Percentiles rank a stretch among this genome's conserved stretches.
Evolutionary conservation across 2,888 invertebrate species (phyloP).

Genomic region (Acrocyrtus sp.): DNA sequence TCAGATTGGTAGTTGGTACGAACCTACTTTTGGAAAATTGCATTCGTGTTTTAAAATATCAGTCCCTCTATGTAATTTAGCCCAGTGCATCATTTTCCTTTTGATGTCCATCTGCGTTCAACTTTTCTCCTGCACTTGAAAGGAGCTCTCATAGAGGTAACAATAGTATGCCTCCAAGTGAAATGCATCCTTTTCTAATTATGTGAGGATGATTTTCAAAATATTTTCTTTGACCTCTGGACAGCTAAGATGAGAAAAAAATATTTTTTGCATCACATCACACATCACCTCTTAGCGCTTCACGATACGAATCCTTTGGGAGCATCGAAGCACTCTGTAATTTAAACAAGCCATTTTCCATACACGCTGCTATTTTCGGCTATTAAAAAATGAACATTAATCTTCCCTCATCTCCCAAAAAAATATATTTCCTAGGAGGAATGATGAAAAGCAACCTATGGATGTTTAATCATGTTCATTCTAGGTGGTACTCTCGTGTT

Average conservation of each 20-base stretch:
- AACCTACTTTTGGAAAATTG: conserved; percentile 13
- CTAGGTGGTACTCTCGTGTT: conserved; percentile 29
- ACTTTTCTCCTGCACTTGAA: neutral
- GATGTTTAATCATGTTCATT: conserved; percentile 26
- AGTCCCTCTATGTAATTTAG: conserved; percentile 40
- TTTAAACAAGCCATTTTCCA: too few relatives aligned
- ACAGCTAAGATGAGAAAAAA: neutral
- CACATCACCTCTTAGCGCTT: neutral
- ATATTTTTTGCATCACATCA: conserved; percentile 15
- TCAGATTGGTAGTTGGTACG: too few relatives aligned
- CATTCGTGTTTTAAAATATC: conserved; percentile 18
- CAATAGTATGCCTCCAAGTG: conserved; percentile 29
- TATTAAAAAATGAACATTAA: neutral
- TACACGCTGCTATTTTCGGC: neutral
- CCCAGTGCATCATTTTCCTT: conserved; percentile 23
- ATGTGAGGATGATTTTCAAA: conserved; percentile 36
- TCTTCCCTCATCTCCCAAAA: conserved; percentile 5
- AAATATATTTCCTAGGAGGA: neutral
- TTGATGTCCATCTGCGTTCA: conserved; percentile 16
- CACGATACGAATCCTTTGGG: too few relatives aligned
- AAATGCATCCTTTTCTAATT: conserved; percentile 2
- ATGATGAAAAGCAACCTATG: conserved; percentile 2
- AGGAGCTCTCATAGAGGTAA: conserved; percentile 7
- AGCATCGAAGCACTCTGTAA: too few relatives aligned
- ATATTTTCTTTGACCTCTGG: conserved; percentile 34